Evolutionary conservation across 2,888 invertebrate genomes (phyloP), one percentile per base, ranked within the genome.

Genomic region (Malthinus seriepunctatus): DNA sequence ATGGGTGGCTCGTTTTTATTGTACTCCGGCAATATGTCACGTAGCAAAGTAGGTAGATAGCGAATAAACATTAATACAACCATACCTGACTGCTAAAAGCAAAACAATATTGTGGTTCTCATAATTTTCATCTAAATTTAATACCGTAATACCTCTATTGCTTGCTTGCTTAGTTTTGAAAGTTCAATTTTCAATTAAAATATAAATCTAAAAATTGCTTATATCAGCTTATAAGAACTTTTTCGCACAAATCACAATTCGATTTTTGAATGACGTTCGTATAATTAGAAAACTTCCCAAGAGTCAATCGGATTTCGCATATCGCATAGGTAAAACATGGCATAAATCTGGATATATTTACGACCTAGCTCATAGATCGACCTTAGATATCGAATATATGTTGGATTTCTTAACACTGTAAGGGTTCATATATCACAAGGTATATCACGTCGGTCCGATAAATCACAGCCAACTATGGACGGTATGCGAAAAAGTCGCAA

Each of bases 361-460:
- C 76, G 70, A 73, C 71, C 72, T 71, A 71, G 73, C 74, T 72
- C 74, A 74, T 75, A 77, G 77, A 77, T 77, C 76, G 76, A 70
- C 69, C 71, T 69, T 71, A 72, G 75, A 77, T 76, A 75, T 73
- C 73, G 73, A 68, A 69, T 71, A 69, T 60, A 60, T 68, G 71
- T 66, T 71, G 74, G 73, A 73, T 75, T 74, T 74, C 74, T 73
- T 73, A 73, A 71, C 72, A 67, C 71, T 70, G 68, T 65, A 66
- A 62, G 65, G 39, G 67, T 70, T 72, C 71, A 75, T 79, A 78
- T 77, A 77, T 79, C 78, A 79, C 74, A 67, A 71, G 67, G 74
- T 75, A 74, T 77, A 78, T 77, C 77, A 77, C 78, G 75, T 75
- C 73, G 73, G 70, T 64, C 68, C 74, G 71, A 78, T 78, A 78